These are phyloP conservation scores for Chelmon rostratus DNA, from an alignment of 2,797 vertebrate species.

Conservation along the genomic window DNA sequence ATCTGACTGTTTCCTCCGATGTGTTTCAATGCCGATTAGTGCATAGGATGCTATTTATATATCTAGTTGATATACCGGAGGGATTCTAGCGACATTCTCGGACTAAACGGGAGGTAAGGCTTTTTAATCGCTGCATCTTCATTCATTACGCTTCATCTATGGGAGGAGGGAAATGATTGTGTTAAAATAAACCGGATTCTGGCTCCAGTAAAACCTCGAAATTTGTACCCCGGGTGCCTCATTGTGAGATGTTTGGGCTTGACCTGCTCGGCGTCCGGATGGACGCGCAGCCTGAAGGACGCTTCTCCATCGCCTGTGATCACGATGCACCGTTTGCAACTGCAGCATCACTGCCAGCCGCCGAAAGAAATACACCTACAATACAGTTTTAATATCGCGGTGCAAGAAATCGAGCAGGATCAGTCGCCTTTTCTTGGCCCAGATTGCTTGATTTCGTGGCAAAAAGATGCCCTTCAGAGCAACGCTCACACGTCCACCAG, in stretches of 20 bases:
- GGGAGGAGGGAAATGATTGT: not conserved
- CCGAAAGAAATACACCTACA: conserved; percentile 8
- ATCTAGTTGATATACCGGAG: conserved; percentile 17
- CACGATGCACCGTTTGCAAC: conserved; percentile 63
- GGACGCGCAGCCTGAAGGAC: conserved; percentile 81
- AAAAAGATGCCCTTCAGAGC: conserved; percentile 72
- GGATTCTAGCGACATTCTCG: conserved; percentile 60
- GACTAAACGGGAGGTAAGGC: conserved; percentile 71
- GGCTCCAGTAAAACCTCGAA: not conserved
- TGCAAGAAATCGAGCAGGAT: not conserved
- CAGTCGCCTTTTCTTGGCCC: not conserved
- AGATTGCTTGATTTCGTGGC: not conserved
- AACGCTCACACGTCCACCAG: conserved; percentile 29
- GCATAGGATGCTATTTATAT: conserved; percentile 70
- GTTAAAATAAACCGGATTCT: conserved; percentile 1
- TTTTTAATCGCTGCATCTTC: conserved; percentile 38
- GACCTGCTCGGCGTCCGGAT: conserved; percentile 47
- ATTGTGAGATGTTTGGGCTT: conserved; percentile 10
- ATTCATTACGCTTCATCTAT: conserved; percentile 48
- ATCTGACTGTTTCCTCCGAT: conserved; percentile 7
- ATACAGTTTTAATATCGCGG: not conserved
- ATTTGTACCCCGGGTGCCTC: not conserved
- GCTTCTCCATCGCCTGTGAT: conserved; percentile 75
- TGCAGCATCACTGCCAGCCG: conserved; percentile 67
- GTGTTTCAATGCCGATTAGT: conserved; percentile 23